Conservation (phyloP, 2,113 vertebrate species). For the Chloroceryle aenea region DNA sequence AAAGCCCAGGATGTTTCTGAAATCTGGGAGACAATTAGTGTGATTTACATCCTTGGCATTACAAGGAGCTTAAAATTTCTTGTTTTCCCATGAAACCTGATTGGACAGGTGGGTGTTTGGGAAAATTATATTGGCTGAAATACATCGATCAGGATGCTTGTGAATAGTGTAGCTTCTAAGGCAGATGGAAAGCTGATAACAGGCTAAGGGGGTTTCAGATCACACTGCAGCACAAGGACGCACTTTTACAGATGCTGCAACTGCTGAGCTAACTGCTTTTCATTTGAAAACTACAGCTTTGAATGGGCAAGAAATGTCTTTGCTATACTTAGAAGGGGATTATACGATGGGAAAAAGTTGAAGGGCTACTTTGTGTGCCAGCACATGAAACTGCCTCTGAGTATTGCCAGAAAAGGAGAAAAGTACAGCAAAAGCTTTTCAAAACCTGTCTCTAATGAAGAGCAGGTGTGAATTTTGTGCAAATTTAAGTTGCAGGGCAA, state of each 20-base stretch:
- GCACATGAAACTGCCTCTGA: constrained; percentile 47
- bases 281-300: background rate
- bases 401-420: constrained; percentile 34
- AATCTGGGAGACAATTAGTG: constrained; percentile 68
- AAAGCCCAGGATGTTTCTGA: constrained; percentile 64
- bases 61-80: constrained; percentile 57
- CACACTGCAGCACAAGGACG: constrained; percentile 9
- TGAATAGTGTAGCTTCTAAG: constrained; percentile 9
- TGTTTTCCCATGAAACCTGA: constrained; percentile 18
- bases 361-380: constrained; percentile 34
- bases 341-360: constrained; percentile 43
- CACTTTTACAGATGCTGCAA: constrained; percentile 31
- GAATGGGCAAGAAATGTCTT: constrained; percentile 35
- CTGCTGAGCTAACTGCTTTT: constrained; percentile 29
- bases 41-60: constrained; percentile 74
- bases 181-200: constrained; percentile 58
- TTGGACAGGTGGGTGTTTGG: constrained; percentile 11
- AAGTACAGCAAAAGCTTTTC: background rate
- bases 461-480: constrained; percentile 31
- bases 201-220: constrained; percentile 34
- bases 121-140: constrained; percentile 50
- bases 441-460: background rate
- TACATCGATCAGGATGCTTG: background rate
- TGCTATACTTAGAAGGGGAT: constrained; percentile 57
- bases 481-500: background rate